Base-by-base conservation (phyloP, 2,113 vertebrate species). In the Pogona vitticeps region DNA sequence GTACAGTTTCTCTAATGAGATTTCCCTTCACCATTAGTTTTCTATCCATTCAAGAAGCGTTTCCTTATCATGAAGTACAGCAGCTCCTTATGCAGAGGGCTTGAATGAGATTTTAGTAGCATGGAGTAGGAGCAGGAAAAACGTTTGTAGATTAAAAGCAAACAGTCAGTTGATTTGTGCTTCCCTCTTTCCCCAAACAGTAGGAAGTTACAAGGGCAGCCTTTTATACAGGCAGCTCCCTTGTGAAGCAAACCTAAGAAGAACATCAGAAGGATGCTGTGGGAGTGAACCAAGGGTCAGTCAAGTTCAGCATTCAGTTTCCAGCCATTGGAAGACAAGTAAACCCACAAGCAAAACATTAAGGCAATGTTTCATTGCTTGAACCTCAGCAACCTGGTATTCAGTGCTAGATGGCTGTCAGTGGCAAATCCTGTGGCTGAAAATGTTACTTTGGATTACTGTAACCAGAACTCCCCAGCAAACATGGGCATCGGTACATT, bases 31-130 rank as follows among this genome's bases (percentile, higher is more conserved):
- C 58, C 46, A 81, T 81, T 80, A 33, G 15, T 75, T 71, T 81
- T 73, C 63, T 58, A 73, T 61, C 72, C 23, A 52, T 63, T 63
- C 38, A 86, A 61, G 36, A 72, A 73, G n/a, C 46, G 61, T 42
- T 75, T 80, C 58, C 42, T 75, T 86, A 86, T 76, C 58, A 76
- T 52, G 59, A 86, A 86, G 40, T 81, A 73, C 68, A 86, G 58
- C 58, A 75, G 58, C 78, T 80, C 21, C 46, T 86, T 80, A 21
- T 80, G 31, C 38, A 52, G 10, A 58, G 61, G 40, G 21, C n/a
- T 46, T 81, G 85, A 81, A 73, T 81, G 31, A 75, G 70, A 52
- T 86, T 86, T 65, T 86, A 40, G 36, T 73, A 33, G 85, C 58
- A 21, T 42, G 12, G 59, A 68, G 31, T 36, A 72, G n/a, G 36